Evolutionary conservation across 2,797 vertebrate genomes (phyloP), one percentile per base, ranked within the genome.

Genomic region (Malurus splendens): DNA sequence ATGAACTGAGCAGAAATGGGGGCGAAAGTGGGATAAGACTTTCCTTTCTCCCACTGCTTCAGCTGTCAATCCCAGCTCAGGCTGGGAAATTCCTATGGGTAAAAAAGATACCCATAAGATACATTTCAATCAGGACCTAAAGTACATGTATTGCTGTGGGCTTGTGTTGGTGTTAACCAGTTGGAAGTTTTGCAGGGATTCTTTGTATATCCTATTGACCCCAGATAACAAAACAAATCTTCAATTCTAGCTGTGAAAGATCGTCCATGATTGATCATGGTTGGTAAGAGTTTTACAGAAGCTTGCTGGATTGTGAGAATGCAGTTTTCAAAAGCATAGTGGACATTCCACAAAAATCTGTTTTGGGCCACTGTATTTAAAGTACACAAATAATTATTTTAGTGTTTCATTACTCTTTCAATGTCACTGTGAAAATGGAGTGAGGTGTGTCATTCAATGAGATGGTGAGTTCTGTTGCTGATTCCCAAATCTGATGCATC

Each of bases 231-330:
- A 1, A 61, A 59, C 55, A 83, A 68, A 66, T 33, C 13, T 81
- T 86, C 41, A 28, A 1, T 87, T 75, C 19, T 39, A 57, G 30
- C 27, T 24, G 7, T 32, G 33, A 67, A 54, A 41, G 33, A 18
- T 32, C 52, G 39, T 55, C 47, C 1, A 1, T 41, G 13, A 33
- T 41, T 47, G 50, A 25, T 67, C 0, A 0, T 39, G 16, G 20
- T 42, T 81, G 71, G n/a, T 41, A 39, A 50, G 55, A 65, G 33
- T 68, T 79, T 51, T 52, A 41, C 32, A 68, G 82, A 85, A 78
- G 36, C 47, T 74, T 61, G 18, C 55, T 71, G 55, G 3, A 67
- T 72, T 41, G 18, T 59, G 38, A 61, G 36, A 62, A 27, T 6
- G 10, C 24, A 72, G 56, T 48, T 87, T 65, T 27, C 30, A 62